Evolutionary conservation across 2,888 invertebrate species (phyloP), one percentile per base, ranked within the genome.

Genomic region (Aphelenchoides bicaudatus): DNA sequence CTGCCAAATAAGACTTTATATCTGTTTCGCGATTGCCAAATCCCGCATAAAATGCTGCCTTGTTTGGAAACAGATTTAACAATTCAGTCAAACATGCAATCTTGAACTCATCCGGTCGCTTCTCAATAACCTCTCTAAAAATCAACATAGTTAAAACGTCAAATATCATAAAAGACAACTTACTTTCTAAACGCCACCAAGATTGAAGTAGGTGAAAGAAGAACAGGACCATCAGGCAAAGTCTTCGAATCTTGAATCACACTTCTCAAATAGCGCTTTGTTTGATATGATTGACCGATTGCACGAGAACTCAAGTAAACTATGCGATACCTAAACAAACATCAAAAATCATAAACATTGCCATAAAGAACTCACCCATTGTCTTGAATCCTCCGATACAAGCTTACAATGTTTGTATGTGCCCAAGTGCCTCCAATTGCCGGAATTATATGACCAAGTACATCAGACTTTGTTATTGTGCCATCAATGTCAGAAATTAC

Each of bases 401-500:
- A 85, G 78, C 94, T 90, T 23, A 96, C 93, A 2, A 99, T 96
- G 5, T 96, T 98, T 10, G 90, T 87, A 82, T 99, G 98, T 1
- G 96, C 94, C 98, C 98, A 99, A 80, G 96, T 93, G 79, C 91
- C 91, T 61, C 96, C 96, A 56, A 98, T 90, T 79, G 94, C 88
- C 2, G 98, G 96, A 78, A 99, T 84, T 63, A 99, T 90, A 79
- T 99, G 98, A 0, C 98, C 98, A 68, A 98, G 83, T 0, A 98
- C 96, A 46, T 62, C 71, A 69, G 73, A 88, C 87, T 91, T 94
- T 56, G 98, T 98, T 70, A 98, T 98, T 27, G 98, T 98, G 29
- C 98, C 98, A 82, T 99, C 98, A 79, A 99, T 96, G 81, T 99
- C 98, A 0, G 94, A 94, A 72, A 99, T 91, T 63, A 99, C 92